phyloP scores from a whole-genome alignment of 2,113 vertebrate genomes.

The Psilopsiagon aurifrons region DNA sequence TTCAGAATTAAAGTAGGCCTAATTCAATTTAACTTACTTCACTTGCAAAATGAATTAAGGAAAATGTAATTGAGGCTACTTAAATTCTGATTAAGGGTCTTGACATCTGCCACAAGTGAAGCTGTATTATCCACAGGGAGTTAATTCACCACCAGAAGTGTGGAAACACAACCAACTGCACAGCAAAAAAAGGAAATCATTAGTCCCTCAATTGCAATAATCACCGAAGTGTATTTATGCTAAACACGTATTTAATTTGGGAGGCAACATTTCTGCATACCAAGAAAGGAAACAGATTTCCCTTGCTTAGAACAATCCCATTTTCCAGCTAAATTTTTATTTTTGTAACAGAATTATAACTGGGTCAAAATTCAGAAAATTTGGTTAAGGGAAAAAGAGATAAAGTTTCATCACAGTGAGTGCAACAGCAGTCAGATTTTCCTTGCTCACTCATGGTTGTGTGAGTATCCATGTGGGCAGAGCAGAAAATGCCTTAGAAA shows the following conservation, averaged over 20 bases:
- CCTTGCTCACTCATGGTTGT: neutral
- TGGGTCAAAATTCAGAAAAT: neutral
- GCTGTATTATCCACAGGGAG: conserved; percentile 55
- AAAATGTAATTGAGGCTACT: conserved; percentile 57
- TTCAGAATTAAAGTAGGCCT: conserved; percentile 35
- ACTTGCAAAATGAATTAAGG: conserved; percentile 58
- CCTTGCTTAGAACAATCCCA: neutral
- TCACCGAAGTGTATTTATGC: neutral
- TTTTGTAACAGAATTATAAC: neutral
- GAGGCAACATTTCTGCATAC: neutral
- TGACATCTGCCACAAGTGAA: conserved; percentile 53
- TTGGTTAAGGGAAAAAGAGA: neutral
- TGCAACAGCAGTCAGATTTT: neutral
- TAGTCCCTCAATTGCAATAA: conserved; percentile 37
- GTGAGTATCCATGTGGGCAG: neutral
- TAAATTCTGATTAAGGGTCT: conserved; percentile 64
- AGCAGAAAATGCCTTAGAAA: neutral
- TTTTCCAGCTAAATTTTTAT: neutral
- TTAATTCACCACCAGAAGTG: conserved; percentile 52
- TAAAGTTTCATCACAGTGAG: neutral
- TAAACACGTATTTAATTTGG: neutral
- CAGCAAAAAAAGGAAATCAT: conserved; percentile 25
- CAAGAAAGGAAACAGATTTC: neutral
- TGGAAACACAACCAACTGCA: conserved; percentile 48
- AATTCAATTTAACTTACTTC: conserved; percentile 57